A percentile compares a stretch with the other conserved stretches of the same genome.
These are phyloP conservation scores for Lycocorax pyrrhopterus DNA, from an alignment of 2,113 vertebrate genomes.

Conservation along the genomic window DNA sequence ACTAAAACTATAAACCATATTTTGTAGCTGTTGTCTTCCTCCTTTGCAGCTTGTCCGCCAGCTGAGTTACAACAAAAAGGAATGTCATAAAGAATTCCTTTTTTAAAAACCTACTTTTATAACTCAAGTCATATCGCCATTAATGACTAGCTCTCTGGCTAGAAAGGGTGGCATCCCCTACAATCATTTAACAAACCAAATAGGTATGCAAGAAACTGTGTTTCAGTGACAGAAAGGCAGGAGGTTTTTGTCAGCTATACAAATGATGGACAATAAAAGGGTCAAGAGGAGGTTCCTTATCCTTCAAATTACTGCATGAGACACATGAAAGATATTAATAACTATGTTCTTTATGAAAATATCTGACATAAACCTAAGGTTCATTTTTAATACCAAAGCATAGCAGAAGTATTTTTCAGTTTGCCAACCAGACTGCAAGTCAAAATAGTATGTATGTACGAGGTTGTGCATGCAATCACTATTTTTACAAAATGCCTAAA, in stretches of 20 bases:
- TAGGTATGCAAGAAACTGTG: rapidly evolving
- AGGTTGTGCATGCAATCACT: background rate
- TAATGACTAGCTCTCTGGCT: background rate
- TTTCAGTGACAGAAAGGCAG: background rate
- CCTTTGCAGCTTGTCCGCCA: background rate
- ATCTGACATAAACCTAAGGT: background rate
- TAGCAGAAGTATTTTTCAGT: background rate
- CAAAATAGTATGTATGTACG: rapidly evolving
- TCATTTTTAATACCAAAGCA: background rate
- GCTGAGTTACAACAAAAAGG: background rate
- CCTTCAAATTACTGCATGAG: background rate
- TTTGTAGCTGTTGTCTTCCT: background rate
- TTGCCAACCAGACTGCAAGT: background rate
- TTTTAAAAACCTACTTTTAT: background rate
- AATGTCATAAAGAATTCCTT: background rate
- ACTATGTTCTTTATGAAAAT: background rate
- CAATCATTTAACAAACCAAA: background rate
- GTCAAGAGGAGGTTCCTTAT: background rate
- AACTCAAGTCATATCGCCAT: background rate
- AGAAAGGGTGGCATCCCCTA: background rate
- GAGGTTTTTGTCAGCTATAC: background rate
- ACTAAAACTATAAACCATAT: background rate
- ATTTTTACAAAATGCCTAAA: background rate
- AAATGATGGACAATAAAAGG: background rate
- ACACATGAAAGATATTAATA: background rate